These are phyloP conservation scores for Netelia fuscicornis DNA, from an alignment of 2,888 invertebrate species.

Conservation along the genomic window DNA sequence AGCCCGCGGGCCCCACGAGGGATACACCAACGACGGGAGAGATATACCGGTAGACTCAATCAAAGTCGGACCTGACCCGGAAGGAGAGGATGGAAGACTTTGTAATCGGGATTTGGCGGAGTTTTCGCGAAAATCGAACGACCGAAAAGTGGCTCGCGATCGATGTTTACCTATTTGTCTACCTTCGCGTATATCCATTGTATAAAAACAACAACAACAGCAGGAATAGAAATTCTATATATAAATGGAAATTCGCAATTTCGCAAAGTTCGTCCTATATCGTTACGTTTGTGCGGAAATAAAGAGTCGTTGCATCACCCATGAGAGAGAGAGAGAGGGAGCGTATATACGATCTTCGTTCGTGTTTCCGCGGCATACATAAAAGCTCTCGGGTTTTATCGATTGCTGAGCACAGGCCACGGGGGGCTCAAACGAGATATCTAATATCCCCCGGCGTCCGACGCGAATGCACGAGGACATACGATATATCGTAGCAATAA, in stretches of 20 bases:
- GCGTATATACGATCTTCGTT: constrained; percentile 6
- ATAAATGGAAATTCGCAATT: background rate
- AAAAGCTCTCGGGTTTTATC: constrained; percentile 55
- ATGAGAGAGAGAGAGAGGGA: background rate
- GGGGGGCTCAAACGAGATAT: constrained; percentile 8
- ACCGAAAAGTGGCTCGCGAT: constrained; percentile 49
- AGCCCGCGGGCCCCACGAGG: constrained; percentile 69
- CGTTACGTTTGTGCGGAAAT: background rate
- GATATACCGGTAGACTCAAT: constrained; percentile 60
- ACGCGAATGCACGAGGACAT: background rate
- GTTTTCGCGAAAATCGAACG: constrained; percentile 46
- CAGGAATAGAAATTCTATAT: background rate
- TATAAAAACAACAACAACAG: background rate
- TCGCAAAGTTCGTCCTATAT: background rate
- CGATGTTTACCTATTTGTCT: constrained; percentile 49
- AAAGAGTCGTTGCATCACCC: constrained; percentile 18
- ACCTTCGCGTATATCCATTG: constrained; percentile 2
- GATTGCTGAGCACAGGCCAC: constrained; percentile 29
- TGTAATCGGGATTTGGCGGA: constrained; percentile 46
- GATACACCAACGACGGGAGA: constrained; percentile 73
- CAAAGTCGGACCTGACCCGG: constrained; percentile 62
- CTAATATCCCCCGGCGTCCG: constrained; percentile 33
- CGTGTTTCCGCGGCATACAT: constrained; percentile 13
- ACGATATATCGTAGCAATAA: constrained; percentile 38
- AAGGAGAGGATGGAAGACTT: constrained; percentile 34